phyloP scores from a whole-genome alignment of 2,888 invertebrate species.

The Tetropium fuscum region DNA sequence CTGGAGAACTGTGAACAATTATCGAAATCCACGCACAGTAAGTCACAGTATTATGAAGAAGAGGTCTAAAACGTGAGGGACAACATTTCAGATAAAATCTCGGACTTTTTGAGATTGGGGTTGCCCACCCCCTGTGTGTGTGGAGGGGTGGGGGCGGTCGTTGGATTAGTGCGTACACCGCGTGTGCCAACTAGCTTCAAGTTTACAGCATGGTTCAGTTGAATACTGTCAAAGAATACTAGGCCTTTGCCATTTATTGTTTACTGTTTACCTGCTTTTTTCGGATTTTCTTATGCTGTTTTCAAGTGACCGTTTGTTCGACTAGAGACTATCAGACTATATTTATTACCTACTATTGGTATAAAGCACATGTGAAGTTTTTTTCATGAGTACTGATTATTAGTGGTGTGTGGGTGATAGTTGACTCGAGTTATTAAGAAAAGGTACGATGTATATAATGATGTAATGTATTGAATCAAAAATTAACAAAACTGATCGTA shows the following conservation, averaged over 20 bases:
- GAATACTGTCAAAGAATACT: constrained; percentile 35
- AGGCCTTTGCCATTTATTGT: constrained; percentile 28
- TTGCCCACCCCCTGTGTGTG: constrained; percentile 39
- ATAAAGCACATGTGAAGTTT: too few species aligned
- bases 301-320: neutral
- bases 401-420: neutral
- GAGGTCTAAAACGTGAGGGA: constrained; percentile 31
- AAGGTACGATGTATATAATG: neutral
- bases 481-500: too few species aligned
- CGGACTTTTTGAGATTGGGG: constrained; percentile 57
- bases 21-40: constrained; percentile 24
- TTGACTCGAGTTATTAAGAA: neutral
- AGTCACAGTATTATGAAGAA: constrained; percentile 28
- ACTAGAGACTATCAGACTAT: too few species aligned
- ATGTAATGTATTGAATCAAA: too few species aligned
- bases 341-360: too few species aligned
- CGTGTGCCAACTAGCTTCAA: constrained; percentile 49
- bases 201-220: constrained; percentile 42
- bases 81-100: constrained; percentile 56
- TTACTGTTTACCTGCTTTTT: constrained; percentile 40
- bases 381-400: too few species aligned
- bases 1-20: constrained; percentile 25
- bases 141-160: constrained; percentile 55
- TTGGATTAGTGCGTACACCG: constrained; percentile 56
- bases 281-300: constrained; percentile 6